A percentile compares a stretch with the other conserved stretches of the same genome.
Conservation (phyloP, 2,113 vertebrate genomes). For the Setophaga petechia region DNA sequence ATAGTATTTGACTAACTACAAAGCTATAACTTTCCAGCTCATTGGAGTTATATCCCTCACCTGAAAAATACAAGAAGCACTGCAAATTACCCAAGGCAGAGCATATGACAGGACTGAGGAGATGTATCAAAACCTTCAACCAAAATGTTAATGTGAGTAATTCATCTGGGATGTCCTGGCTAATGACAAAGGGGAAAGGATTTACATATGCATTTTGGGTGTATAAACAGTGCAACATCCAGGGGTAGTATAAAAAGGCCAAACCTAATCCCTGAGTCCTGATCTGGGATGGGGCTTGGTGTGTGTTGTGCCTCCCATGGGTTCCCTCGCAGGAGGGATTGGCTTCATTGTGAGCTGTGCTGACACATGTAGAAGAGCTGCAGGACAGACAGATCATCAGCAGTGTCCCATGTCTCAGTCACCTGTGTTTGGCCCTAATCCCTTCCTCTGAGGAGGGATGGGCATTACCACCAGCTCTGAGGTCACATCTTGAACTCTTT, state of each 20-base stretch:
- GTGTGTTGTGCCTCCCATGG: fast-evolving
- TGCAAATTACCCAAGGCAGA: conserved; percentile 19
- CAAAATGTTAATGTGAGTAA: conserved; percentile 39
- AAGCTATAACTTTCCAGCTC: not conserved
- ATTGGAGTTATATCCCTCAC: not conserved
- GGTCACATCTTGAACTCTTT: not conserved
- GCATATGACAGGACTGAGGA: not conserved
- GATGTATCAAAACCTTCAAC: conserved; percentile 14
- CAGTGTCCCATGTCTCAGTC: not conserved
- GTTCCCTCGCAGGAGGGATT: not conserved
- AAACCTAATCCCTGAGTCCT: not conserved
- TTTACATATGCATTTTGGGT: not conserved
- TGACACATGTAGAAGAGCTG: not conserved
- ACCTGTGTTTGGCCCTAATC: not conserved
- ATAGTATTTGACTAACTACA: not conserved
- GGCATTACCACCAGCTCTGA: not conserved
- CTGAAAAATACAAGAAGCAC: not conserved
- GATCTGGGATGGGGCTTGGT: not conserved
- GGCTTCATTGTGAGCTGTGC: not conserved
- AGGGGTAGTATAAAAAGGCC: not conserved
- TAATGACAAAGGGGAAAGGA: not conserved
- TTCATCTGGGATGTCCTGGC: not conserved
- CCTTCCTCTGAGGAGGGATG: not conserved
- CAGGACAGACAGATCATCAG: not conserved
- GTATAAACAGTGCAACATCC: not conserved